Evolutionary conservation across 2,797 vertebrate genomes (phyloP), one percentile per base, ranked within the genome.

Genomic region (Pogonophryne albipinna): DNA sequence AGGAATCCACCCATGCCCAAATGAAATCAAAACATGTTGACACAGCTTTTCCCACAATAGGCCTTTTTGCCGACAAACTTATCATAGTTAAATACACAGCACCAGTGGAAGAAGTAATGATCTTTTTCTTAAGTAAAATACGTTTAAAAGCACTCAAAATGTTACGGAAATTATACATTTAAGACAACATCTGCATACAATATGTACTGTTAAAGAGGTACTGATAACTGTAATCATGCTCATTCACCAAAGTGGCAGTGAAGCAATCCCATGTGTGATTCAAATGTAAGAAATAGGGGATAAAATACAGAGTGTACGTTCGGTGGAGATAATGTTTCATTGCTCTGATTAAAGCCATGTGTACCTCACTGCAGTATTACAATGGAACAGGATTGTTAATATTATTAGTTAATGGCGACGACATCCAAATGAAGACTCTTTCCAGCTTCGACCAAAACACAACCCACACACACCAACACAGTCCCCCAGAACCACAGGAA

Each of bases 401-500:
- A 2, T 70, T 64, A 68, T 73, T 76, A 72, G 23, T 67, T 71
- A 38, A 38, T 38, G 8, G 34, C 8, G 8, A 38, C 34, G 34
- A 38, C 47, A 68, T 63, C 65, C 42, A 56, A 66, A 72, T 64
- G 9, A 49, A 78, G 84, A 78, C 51, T 52, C 31, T 68, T 64
- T 45, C 27, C 45, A 19, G 15, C 17, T 20, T 4, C 34, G 50
- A 38, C 68, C 11, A 55, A 57, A 79, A 47, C 44, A 50, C 58
- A 27, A 42, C 27, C 4, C 42, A 6, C 51, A 31, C 23, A 60
- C 61, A 70, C 49, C 41, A 53, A 68, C 76, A 82, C 59, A 10
- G 19, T 44, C 65, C 65, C 64, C 76, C 58, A 72, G 81, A 80
- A 76, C 60, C 87, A 64, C 68, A 44, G 68, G 47, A 82, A 53